A percentile compares a stretch with the other conserved stretches of the same genome.
Conservation (phyloP, 2,888 invertebrate species). For the Anarsia innoxiella region DNA sequence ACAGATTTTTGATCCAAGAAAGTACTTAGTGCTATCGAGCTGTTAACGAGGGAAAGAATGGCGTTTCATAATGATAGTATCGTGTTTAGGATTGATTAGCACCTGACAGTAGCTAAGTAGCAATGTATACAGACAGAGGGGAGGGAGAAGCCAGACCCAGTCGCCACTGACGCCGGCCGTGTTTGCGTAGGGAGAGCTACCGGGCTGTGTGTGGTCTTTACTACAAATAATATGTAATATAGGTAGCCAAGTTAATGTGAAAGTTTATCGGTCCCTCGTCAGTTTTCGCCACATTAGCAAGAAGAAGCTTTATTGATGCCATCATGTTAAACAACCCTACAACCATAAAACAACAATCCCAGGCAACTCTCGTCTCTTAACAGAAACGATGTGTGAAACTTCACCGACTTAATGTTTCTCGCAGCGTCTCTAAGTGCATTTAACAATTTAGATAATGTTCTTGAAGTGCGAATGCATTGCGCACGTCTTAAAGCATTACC, state of each 20-base stretch:
- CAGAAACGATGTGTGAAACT: slow-evolving; percentile 37
- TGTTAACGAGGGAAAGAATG: slow-evolving; percentile 61
- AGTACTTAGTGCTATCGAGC: slow-evolving; percentile 50
- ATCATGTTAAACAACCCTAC: slow-evolving; percentile 23
- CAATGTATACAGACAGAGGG: slow-evolving; percentile 45
- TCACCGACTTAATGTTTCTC: slow-evolving; percentile 32
- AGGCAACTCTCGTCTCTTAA: slow-evolving; percentile 26
- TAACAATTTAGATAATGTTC: slow-evolving; percentile 60
- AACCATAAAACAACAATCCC: slow-evolving; percentile 22
- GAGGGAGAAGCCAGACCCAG: slow-evolving; percentile 37
- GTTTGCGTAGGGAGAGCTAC: slow-evolving; percentile 55
- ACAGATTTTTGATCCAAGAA: slow-evolving; percentile 38
- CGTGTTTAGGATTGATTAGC: slow-evolving; percentile 64
- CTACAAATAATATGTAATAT: slow-evolving; percentile 17
- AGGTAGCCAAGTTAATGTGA: slow-evolving; percentile 10
- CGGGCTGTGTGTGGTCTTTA: slow-evolving; percentile 60
- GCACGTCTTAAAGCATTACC: slow-evolving; percentile 37
- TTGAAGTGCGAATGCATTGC: slow-evolving; percentile 43
- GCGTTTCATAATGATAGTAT: slow-evolving; percentile 57
- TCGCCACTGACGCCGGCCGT: slow-evolving; percentile 43
- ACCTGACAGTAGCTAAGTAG: slow-evolving; percentile 46
- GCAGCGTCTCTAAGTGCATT: slow-evolving; percentile 50
- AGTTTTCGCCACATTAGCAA: slow-evolving; percentile 9
- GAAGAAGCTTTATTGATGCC: slow-evolving; percentile 16
- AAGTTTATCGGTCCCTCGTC: background rate